phyloP scores from a whole-genome alignment of 2,888 invertebrate species.

The Herminia tarsipennalis region DNA sequence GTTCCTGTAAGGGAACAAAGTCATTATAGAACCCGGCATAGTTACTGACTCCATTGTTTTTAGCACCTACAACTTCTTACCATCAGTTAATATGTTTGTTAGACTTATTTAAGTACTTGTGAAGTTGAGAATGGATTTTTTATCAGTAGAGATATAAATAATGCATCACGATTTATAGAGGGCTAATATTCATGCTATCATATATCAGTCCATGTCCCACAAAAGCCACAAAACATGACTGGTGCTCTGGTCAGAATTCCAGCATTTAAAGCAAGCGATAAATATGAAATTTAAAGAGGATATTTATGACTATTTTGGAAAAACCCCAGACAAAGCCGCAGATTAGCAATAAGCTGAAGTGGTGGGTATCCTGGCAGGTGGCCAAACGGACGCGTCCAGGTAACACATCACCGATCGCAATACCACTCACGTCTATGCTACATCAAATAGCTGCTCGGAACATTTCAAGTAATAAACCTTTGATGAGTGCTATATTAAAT shows the following conservation, averaged over 20 bases:
- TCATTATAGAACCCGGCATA: too few relatives aligned
- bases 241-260: constrained; percentile 13
- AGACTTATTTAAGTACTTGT: too few relatives aligned
- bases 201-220: too few relatives aligned
- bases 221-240: too few relatives aligned
- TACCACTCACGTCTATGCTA: constrained; percentile 41
- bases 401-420: constrained; percentile 44
- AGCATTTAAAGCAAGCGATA: constrained; percentile 22
- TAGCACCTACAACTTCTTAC: too few relatives aligned
- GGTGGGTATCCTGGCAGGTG: constrained; percentile 40
- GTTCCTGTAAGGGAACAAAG: too few relatives aligned
- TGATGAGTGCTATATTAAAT: not conserved
- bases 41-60: too few relatives aligned
- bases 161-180: too few relatives aligned
- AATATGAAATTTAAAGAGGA: constrained; percentile 25
- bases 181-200: too few relatives aligned
- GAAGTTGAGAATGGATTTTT: too few relatives aligned
- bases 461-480: constrained; percentile 1
- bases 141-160: too few relatives aligned
- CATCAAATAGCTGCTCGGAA: constrained; percentile 26
- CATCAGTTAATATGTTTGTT: too few relatives aligned
- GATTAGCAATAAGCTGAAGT: constrained; percentile 37
- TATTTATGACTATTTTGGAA: constrained; percentile 31
- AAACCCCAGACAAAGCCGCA: constrained; percentile 47
- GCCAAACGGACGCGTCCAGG: constrained; percentile 51